Conservation (phyloP, 2,888 invertebrate genomes). For the Watsonalla cultraria region DNA sequence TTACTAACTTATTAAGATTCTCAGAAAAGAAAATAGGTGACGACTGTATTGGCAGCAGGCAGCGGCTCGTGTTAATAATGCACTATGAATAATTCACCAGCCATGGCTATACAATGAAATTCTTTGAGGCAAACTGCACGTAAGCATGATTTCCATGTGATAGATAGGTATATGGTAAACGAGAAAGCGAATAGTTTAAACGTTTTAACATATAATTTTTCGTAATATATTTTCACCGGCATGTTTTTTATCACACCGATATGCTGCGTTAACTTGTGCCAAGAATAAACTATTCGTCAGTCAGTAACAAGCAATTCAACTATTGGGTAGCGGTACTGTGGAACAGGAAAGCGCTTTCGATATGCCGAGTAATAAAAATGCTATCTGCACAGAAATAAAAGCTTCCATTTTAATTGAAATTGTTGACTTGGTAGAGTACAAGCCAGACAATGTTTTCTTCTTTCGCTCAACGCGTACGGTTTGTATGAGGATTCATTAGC, state of each 20-base stretch:
- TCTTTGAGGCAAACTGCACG: conserved; percentile 29
- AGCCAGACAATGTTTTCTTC: conserved; percentile 2
- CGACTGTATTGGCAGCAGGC: conserved; percentile 21
- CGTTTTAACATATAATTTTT: not conserved
- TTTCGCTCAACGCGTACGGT: not conserved
- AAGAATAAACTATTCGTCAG: not conserved
- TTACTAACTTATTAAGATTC: conserved; percentile 28
- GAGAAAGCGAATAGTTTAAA: conserved; percentile 10
- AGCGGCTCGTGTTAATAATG: conserved; percentile 43
- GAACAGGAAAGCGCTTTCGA: not conserved
- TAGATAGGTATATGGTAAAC: conserved; percentile 21
- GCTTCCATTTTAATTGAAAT: not conserved
- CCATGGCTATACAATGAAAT: conserved; percentile 41
- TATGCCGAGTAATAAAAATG: not conserved
- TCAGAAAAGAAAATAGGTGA: conserved; percentile 58
- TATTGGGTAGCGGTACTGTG: not conserved
- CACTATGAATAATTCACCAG: conserved; percentile 61
- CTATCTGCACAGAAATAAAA: not conserved
- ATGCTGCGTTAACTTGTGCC: not conserved
- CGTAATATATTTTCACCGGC: not conserved
- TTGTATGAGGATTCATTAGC: not conserved
- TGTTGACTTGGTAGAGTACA: conserved; percentile 6
- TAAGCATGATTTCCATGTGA: conserved; percentile 45
- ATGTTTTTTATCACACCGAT: not conserved
- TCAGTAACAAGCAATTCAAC: not conserved